Conservation (phyloP, 2,888 invertebrate species). For the Lingula anatina region DNA sequence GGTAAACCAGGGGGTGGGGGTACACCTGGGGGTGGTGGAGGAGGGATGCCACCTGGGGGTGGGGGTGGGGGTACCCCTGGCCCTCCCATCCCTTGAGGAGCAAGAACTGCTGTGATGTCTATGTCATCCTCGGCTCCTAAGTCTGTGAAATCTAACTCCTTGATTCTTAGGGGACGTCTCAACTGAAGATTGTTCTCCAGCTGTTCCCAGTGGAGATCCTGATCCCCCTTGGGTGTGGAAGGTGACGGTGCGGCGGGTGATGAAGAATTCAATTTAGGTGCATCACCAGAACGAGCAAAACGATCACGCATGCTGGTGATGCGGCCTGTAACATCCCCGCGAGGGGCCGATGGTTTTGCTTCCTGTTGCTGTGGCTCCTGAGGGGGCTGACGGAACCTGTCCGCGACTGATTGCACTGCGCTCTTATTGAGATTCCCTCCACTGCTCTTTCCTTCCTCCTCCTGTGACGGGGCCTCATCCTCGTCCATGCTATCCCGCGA, state of each 20-base stretch:
- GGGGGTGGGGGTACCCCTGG: conserved; percentile 19
- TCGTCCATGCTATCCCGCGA: conserved; percentile 33
- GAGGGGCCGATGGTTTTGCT: not conserved
- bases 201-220: conserved; percentile 94
- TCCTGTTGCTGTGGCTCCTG: no score
- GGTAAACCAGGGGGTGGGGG: conserved; percentile 23
- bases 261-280: conserved; percentile 64
- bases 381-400: not conserved
- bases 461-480: conserved; percentile 5
- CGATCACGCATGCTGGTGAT: conserved; percentile 92
- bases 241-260: conserved; percentile 12
- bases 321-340: conserved; percentile 72
- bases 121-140: conserved; percentile 82
- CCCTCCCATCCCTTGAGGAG: conserved; percentile 16
- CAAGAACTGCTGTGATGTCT: conserved; percentile 59
- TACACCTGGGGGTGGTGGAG: conserved; percentile 8
- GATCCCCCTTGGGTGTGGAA: conserved; percentile 67
- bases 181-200: conserved; percentile 53
- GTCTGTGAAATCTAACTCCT: conserved; percentile 96
- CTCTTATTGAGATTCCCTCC: not conserved
- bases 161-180: conserved; percentile 64
- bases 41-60: conserved; percentile 23
- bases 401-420: not conserved
- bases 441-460: not conserved
- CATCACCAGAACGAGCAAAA: conserved; percentile 78